Base-by-base conservation (phyloP, 1,140 invertebrate genomes). In the Bombus pyrosoma region DNA sequence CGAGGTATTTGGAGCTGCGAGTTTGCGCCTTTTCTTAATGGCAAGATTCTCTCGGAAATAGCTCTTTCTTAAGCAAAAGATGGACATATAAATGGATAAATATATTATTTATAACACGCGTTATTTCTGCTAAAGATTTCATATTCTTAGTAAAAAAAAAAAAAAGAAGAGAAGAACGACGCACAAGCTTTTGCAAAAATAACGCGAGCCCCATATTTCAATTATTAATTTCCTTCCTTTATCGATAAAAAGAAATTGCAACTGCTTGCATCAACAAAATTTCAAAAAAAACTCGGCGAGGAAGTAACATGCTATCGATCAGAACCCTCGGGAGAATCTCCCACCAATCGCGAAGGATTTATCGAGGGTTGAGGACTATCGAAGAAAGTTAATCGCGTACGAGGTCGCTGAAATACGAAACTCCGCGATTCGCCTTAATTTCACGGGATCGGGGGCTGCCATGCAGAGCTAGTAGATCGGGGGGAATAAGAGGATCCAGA, bases 391-490 rank as follows among this genome's bases (percentile, higher is more conserved):
- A 77, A 89, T 89, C 75, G 83, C 62, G 10, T 34, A 66, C 37
- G 39, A 32, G 68, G 1, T 22, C 32, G 32, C 32, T 88, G 92
- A 93, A 91, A 92, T 85, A 88, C 86, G 85, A 83, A 88, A 90
- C 86, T 89, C 74, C 73, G 86, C 89, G 86, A 89, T 82, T 88
- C 79, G 83, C 85, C 87, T 91, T 92, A 92, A 92, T 92, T 91
- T 91, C 83, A 78, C 84, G 57, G 82, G 72, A 90, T 37, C 73
- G 64, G 64, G 41, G 57, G 13, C 28, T 41, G 39, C 47, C 4
- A 22, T 15, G 22, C 13, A 53, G 32, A 22, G 12, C 43, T 13
- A 34, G 68, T 12, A 57, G 59, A 66, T 39, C 5, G 1, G 43
- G 43, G 22, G 25, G 71, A 34, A 47, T 80, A 80, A 80, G 76